These are phyloP conservation scores for Tragelaphus oryx DNA, from an alignment of 2,797 vertebrate species.

Conservation along the genomic window DNA sequence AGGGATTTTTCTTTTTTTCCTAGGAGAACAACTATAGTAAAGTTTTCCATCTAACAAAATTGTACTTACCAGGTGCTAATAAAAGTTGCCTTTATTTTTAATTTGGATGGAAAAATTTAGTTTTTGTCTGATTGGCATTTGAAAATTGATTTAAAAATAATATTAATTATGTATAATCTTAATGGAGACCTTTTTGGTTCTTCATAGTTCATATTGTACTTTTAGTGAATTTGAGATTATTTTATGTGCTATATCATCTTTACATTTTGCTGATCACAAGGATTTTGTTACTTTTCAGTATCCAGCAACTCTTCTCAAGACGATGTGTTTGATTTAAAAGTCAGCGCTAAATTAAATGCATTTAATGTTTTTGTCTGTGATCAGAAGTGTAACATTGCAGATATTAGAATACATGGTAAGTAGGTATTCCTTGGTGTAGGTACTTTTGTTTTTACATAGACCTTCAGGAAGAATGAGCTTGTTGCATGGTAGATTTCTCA, in stretches of 20 bases:
- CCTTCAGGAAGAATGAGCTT: background rate
- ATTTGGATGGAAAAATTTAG: background rate
- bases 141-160: background rate
- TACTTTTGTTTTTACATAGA: constrained; percentile 6
- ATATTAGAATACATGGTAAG: constrained; percentile 93
- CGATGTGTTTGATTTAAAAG: constrained; percentile 87
- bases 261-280: background rate
- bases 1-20: background rate
- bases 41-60: background rate
- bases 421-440: background rate
- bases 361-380: constrained; percentile 92
- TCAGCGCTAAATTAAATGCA: constrained; percentile 87
- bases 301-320: constrained; percentile 63
- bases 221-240: constrained; percentile 8
- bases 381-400: constrained; percentile 87
- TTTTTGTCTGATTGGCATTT: constrained; percentile 19
- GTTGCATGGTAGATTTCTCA: background rate
- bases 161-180: background rate
- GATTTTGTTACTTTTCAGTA: constrained; percentile 73
- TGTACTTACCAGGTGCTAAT: background rate
- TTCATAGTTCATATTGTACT: background rate
- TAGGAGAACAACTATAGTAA: background rate
- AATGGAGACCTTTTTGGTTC: background rate
- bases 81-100: background rate
- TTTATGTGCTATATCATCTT: background rate